A percentile compares a stretch with the other conserved stretches of the same genome.
Evolutionary conservation across 2,888 invertebrate genomes (phyloP).

Genomic region (Agrilus cyanescens): DNA sequence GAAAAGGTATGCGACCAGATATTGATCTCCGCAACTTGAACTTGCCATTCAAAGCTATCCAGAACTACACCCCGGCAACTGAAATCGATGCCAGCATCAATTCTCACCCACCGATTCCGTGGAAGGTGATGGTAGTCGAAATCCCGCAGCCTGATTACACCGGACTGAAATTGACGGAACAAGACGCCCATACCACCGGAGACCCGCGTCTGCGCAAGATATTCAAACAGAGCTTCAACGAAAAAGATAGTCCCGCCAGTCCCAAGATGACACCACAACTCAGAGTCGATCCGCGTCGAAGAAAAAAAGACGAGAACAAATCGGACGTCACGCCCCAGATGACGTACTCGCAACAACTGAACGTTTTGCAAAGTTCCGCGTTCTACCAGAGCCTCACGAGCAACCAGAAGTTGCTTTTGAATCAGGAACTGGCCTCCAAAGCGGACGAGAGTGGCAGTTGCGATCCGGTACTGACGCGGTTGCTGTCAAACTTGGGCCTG

Average conservation of each 20-base stretch:
- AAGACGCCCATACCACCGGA: conserved; percentile 56
- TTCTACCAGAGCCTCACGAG: conserved; percentile 62
- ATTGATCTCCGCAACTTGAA: conserved; percentile 61
- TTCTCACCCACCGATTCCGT: conserved; percentile 63
- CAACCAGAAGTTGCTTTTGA: conserved; percentile 59
- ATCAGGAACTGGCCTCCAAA: conserved; percentile 52
- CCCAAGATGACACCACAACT: conserved; percentile 40
- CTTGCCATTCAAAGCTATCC: conserved; percentile 63
- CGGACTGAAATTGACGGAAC: conserved; percentile 56
- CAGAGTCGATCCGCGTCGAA: conserved; percentile 31
- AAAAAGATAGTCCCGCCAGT: conserved; percentile 48
- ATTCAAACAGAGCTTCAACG: conserved; percentile 51
- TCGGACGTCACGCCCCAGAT: conserved; percentile 27
- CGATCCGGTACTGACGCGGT: conserved; percentile 44
- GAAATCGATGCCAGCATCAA: conserved; percentile 77
- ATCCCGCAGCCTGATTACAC: conserved; percentile 66
- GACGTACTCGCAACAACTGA: conserved; percentile 46
- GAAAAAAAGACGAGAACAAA: conserved; percentile 23
- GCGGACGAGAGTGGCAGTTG: conserved; percentile 46
- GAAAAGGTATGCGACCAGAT: conserved; percentile 37
- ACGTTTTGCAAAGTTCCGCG: conserved; percentile 53
- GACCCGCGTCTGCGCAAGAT: conserved; percentile 70
- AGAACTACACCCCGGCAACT: conserved; percentile 72
- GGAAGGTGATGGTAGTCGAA: conserved; percentile 47
- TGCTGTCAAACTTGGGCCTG: conserved; percentile 49